Percentiles rank a stretch among this genome's conserved stretches.
Evolutionary conservation across 2,113 vertebrate genomes (phyloP).

Genomic region (Pyrgilauda ruficollis): DNA sequence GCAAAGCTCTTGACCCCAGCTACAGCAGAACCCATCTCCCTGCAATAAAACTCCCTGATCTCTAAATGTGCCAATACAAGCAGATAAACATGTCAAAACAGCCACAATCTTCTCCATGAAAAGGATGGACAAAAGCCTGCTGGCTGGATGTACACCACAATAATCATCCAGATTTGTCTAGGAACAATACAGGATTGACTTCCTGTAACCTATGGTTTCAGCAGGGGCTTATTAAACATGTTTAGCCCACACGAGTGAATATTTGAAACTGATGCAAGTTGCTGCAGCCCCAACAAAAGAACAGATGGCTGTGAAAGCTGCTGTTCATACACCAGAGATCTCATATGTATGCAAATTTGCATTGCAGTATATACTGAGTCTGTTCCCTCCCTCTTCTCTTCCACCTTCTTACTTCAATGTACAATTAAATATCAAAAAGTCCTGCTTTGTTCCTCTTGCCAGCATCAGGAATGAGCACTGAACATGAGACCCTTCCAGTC

Average conservation of each 20-base stretch:
- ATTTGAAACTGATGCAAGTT: constrained; percentile 46
- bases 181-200: not conserved
- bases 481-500: not conserved
- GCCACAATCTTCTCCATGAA: not conserved
- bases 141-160: not conserved
- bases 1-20: not conserved
- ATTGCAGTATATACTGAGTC: constrained; percentile 18
- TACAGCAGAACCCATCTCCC: not conserved
- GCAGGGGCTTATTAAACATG: not conserved
- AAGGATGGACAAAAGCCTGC: not conserved
- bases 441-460: not conserved
- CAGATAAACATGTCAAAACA: not conserved
- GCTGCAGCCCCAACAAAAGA: constrained; percentile 58
- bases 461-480: not conserved
- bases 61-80: not conserved
- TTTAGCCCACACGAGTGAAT: constrained; percentile 40
- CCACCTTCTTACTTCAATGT: not conserved
- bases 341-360: constrained; percentile 51
- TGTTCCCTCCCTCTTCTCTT: not conserved
- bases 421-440: not conserved
- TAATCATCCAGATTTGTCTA: not conserved
- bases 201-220: not conserved
- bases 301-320: constrained; percentile 64
- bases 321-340: constrained; percentile 48
- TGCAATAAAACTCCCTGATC: not conserved